Evolutionary conservation across 2,888 invertebrate species (phyloP).

Genomic region (Sthenelais limicola): DNA sequence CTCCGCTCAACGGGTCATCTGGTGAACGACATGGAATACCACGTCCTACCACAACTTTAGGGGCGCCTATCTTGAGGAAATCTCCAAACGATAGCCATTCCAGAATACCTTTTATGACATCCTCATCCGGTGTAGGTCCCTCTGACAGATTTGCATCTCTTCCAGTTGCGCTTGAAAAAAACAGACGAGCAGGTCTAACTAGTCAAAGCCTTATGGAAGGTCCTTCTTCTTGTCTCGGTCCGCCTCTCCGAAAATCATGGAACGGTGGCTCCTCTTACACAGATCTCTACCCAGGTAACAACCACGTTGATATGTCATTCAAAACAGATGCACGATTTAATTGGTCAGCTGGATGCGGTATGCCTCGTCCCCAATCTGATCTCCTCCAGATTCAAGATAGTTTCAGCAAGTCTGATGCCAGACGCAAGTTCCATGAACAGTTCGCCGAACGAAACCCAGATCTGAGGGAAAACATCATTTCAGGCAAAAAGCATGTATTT

Average conservation of each 20-base stretch:
- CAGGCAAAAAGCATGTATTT: slow-evolving; percentile 67
- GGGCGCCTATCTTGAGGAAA: no score
- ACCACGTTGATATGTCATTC: slow-evolving; percentile 51
- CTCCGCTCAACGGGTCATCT: slow-evolving; percentile 54
- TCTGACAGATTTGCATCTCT: not conserved
- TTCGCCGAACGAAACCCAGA: slow-evolving; percentile 67
- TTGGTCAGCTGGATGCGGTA: slow-evolving; percentile 63
- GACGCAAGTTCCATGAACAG: slow-evolving; percentile 59
- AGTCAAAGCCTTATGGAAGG: not conserved
- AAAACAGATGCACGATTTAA: slow-evolving; percentile 59
- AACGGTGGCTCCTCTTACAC: slow-evolving; percentile 52
- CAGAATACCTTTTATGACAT: not conserved
- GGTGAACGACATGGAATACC: no score
- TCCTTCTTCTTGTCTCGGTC: not conserved
- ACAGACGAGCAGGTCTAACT: not conserved
- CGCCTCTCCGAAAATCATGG: not conserved
- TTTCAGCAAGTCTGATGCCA: slow-evolving; percentile 63
- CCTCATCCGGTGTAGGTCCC: not conserved
- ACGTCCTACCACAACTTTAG: no score
- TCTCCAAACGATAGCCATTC: not conserved
- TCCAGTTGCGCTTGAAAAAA: slow-evolving; percentile 16
- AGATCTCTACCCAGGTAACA: slow-evolving; percentile 58
- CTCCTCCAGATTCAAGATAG: slow-evolving; percentile 64
- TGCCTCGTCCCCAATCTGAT: slow-evolving; percentile 62
- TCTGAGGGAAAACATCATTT: slow-evolving; percentile 62